Evolutionary conservation across 2,113 vertebrate genomes (phyloP), one percentile per base, ranked within the genome.

Genomic region (Rhynchopsitta pachyrhyncha): DNA sequence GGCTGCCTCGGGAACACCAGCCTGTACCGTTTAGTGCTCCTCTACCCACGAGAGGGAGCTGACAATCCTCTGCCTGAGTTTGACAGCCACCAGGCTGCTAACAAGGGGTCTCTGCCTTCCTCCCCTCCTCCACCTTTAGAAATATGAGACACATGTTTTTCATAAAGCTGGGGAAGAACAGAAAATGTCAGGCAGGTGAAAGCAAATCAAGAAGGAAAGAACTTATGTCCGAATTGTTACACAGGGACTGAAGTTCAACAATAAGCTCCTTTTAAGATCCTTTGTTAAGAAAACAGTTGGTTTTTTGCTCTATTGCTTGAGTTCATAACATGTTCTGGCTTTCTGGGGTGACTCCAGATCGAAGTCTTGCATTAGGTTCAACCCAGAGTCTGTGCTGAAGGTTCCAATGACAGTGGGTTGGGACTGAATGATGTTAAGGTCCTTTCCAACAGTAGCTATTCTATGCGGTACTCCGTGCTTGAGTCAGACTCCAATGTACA

Each of bases 1-100:
- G 75, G 57, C 82, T 64, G 55, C 35, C 69, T 91, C 2, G 1
- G 85, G 18, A 86, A 41, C 20, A 44, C 9, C 75, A 77, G 75
- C 17, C 44, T 44, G 24, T 4, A 44, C 24, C 2, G 1, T 28
- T 77, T 31, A 44, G 59, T 13, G 75, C 63, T 85, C 17, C n/a
- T 71, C 49, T 77, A 88, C 95, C 92, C 95, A 93, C 49, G 75
- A 95, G 92, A 94, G 95, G 96, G 95, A 95, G 92, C 92, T 93
- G 92, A 47, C 71, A 95, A 62, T 47, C 90, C 88, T 88, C 88
- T 0, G 3, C 8, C 41, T 8, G 59, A 44, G 12, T 22, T 41
- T 55, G 27, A 68, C 42, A 76, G 66, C 16, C 47, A 27, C 18
- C 29, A 39, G 12, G 47, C 62, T 79, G 62, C 17, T 73, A 79